Evolutionary conservation across 2,888 invertebrate species (phyloP).

Genomic region (Brachyptera putata): DNA sequence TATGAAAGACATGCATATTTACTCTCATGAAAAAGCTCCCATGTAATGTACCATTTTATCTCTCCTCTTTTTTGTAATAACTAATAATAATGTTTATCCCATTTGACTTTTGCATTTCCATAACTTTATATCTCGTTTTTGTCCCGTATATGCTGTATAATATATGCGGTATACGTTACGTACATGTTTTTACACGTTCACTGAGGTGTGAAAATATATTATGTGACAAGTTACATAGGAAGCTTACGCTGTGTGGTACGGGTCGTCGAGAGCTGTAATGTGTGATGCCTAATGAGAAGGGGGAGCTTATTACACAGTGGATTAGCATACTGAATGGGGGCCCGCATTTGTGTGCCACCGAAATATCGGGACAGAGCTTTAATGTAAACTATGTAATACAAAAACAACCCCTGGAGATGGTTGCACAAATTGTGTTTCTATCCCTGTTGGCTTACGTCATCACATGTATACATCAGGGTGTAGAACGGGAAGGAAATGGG

Average conservation of each 20-base stretch:
- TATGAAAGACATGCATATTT: no score
- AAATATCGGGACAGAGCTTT: no score
- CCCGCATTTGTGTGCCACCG: background rate
- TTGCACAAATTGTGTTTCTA: no score
- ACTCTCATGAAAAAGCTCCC: no score
- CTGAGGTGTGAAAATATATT: constrained; percentile 17
- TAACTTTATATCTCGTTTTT: constrained; percentile 7
- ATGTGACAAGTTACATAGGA: constrained; percentile 13
- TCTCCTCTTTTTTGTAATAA: no score
- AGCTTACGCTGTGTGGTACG: background rate
- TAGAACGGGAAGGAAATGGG: no score
- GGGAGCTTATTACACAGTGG: constrained; percentile 14
- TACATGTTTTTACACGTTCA: constrained; percentile 10
- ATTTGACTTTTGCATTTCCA: no score
- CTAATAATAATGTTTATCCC: no score
- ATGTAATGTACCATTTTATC: no score
- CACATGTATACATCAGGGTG: background rate
- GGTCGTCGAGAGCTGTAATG: background rate
- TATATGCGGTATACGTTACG: no score
- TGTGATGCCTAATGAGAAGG: constrained; percentile 13
- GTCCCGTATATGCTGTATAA: no score
- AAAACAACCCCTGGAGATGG: background rate
- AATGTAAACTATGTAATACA: no score
- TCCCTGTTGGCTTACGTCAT: background rate
- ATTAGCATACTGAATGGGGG: constrained; percentile 20